Conservation (phyloP, 2,888 invertebrate genomes). For the Zonitis immaculata region DNA sequence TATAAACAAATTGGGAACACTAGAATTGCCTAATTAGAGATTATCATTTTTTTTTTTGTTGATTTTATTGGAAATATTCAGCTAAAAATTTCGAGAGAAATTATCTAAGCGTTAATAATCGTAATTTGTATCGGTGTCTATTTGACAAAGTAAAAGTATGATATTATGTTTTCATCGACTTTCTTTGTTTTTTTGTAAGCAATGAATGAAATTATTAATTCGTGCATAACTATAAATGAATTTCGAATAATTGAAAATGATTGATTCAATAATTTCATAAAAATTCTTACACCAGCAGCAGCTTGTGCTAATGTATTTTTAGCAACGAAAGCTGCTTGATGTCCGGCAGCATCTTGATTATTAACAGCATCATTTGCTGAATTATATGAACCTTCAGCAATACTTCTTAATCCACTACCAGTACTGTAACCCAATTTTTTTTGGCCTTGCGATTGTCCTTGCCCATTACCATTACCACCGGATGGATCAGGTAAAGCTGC, state of each 20-base stretch:
- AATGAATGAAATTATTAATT: not conserved
- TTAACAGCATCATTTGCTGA: conserved; percentile 67
- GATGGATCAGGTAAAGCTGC: conserved; percentile 17
- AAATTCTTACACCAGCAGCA: conserved; percentile 53
- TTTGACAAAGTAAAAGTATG: conserved; percentile 13
- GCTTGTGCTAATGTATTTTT: conserved; percentile 73
- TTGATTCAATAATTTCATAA: not conserved
- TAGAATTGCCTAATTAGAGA: not conserved
- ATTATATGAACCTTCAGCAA: conserved; percentile 69
- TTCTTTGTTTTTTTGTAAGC: conserved; percentile 5
- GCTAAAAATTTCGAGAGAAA: not conserved
- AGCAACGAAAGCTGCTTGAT: conserved; percentile 74
- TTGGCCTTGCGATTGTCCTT: conserved; percentile 12
- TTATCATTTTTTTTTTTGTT: not conserved
- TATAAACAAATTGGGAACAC: not conserved
- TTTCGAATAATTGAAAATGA: not conserved
- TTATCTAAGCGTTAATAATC: conserved; percentile 8
- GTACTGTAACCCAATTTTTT: conserved; percentile 58
- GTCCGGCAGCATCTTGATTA: conserved; percentile 71
- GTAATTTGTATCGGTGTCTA: conserved; percentile 6
- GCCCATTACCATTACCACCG: conserved; percentile 7
- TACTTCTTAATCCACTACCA: conserved; percentile 66
- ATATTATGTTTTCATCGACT: not conserved
- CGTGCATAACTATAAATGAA: not conserved
- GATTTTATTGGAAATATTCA: not conserved